phyloP scores from a whole-genome alignment of 2,113 vertebrate genomes.

The Pyrgilauda ruficollis region DNA sequence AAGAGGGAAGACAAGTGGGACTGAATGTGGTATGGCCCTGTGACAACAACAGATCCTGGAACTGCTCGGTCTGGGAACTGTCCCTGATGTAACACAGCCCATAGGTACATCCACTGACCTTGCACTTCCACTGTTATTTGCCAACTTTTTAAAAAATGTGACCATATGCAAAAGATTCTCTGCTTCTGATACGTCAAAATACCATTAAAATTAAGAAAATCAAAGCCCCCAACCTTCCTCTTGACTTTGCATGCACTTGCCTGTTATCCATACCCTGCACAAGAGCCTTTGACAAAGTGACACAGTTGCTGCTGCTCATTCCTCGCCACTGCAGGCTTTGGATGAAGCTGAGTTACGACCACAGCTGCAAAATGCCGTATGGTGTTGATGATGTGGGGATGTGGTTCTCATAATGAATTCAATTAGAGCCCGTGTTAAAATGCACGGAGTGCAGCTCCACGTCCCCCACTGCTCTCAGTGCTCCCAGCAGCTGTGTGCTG shows the following conservation, averaged over 20 bases:
- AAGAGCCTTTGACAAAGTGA: background rate
- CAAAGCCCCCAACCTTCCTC: fast-evolving
- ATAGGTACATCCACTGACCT: background rate
- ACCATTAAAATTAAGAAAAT: background rate
- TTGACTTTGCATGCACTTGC: background rate
- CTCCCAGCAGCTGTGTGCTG: background rate
- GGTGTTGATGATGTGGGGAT: background rate
- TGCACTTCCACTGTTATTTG: background rate
- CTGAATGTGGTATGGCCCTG: fast-evolving
- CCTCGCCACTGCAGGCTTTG: background rate
- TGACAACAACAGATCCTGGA: background rate
- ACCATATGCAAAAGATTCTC: background rate
- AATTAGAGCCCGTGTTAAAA: background rate
- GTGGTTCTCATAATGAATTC: conserved; percentile 34
- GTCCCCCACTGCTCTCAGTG: background rate
- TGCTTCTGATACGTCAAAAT: background rate
- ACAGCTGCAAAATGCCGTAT: conserved; percentile 1
- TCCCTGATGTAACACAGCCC: background rate
- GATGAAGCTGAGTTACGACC: background rate
- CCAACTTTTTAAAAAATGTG: background rate
- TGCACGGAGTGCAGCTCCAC: background rate
- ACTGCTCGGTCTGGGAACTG: background rate
- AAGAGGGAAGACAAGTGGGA: background rate
- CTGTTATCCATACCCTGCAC: background rate
- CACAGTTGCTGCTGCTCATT: background rate